Evolutionary conservation across 1,140 invertebrate species (phyloP).

Genomic region (Popillia japonica): DNA sequence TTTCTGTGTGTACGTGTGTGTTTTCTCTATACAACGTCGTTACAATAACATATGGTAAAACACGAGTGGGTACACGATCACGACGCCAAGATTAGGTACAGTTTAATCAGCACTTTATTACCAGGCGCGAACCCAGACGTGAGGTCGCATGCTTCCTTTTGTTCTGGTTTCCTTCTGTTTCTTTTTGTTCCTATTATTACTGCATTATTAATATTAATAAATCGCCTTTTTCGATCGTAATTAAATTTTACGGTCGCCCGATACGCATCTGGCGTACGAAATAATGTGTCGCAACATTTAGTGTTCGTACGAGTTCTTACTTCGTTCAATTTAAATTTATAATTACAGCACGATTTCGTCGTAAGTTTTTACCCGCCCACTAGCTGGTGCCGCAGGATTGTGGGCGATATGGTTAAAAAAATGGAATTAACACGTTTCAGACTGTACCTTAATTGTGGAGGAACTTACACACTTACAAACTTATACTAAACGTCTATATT

Average conservation of each 20-base stretch:
- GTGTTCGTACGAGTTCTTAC: background rate
- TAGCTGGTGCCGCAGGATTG: too few relatives aligned
- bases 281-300: background rate
- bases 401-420: too few relatives aligned
- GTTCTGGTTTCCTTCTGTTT: background rate
- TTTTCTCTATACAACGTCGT: background rate
- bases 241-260: conserved; percentile 2
- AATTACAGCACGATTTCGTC: background rate
- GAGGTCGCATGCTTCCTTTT: conserved; percentile 3
- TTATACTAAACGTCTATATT: too few relatives aligned
- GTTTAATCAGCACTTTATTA: conserved; percentile 7
- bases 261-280: background rate
- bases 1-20: background rate
- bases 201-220: conserved; percentile 7
- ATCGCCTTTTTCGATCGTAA: conserved; percentile 6
- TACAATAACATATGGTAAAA: conserved; percentile 11
- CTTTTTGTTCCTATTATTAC: too few relatives aligned
- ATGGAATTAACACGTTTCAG: too few relatives aligned
- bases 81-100: background rate
- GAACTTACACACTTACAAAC: too few relatives aligned
- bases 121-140: background rate
- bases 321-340: background rate
- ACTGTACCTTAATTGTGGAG: too few relatives aligned
- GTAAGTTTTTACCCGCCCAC: background rate
- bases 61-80: conserved; percentile 3